Evolutionary conservation across 2,113 vertebrate genomes (phyloP), one percentile per base, ranked within the genome.

Genomic region (Edolisoma coerulescens): DNA sequence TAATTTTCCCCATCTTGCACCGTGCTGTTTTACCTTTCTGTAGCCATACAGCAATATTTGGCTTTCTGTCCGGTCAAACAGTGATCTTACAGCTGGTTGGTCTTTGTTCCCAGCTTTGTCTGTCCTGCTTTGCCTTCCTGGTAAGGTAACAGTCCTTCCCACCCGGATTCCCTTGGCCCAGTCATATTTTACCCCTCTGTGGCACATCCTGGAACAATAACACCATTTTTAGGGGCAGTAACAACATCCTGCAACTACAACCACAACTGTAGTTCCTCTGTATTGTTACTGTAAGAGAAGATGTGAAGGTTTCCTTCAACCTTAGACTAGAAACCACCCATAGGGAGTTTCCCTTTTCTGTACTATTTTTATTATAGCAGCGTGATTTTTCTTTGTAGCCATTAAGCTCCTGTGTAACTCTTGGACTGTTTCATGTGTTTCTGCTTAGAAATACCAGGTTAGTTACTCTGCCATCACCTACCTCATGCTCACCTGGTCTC

Each of bases 291-390:
- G 63, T 67, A 64, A 81, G 33, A 84, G 76, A 96, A 95, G 28
- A 81, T 70, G 35, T 0, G 1, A 91, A 70, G 79, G 59, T 93
- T 95, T 90, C 56, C 23, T 74, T 94, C 65, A 67, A 12, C 41
- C 59, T 56, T 77, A 78, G 84, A 15, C 39, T 76, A 49, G 63
- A 65, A 96, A 63, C 73, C 68, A 71, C 21, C 53, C 90, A n/a
- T 28, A 87, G 91, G 67, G 94, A 91, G 84, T 92, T 92, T 87
- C 74, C 64, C 24, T 74, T 59, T 71, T 69, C 67, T 91, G 47
- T 87, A 73, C 73, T 97, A 35, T 80, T 90, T 94, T 91, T 94
- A 47, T 76, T 90, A 63, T 53, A 96, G 79, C 84, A 67, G 35
- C 69, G 24, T 90, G 73, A 54, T 85, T 89, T 95, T 84, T 74